phyloP scores from a whole-genome alignment of 1,140 invertebrate genomes.

The Sipha flava region DNA sequence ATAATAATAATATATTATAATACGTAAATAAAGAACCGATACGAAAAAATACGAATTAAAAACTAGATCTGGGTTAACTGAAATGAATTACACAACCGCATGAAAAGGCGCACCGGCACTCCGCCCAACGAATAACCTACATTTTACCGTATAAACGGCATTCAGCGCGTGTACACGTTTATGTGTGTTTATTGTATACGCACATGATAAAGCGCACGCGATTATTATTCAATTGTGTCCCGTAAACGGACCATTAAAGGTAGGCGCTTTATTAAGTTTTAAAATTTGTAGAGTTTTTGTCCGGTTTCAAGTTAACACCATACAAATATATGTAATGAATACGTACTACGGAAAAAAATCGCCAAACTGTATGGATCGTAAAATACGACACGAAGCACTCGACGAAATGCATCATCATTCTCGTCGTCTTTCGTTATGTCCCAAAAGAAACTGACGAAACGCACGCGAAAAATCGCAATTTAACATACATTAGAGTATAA shows the following conservation, averaged over 20 bases:
- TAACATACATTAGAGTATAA: too few relatives aligned
- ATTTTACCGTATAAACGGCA: background rate
- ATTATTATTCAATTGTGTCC: background rate
- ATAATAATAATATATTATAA: background rate
- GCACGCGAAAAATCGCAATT: too few relatives aligned
- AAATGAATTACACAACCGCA: background rate
- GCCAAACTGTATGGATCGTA: too few relatives aligned
- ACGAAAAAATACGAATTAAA: background rate
- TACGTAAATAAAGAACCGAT: background rate
- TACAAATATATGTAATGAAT: too few relatives aligned
- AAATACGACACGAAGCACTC: too few relatives aligned
- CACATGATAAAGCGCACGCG: background rate
- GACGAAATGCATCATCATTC: too few relatives aligned
- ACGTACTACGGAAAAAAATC: too few relatives aligned
- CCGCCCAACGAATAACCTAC: conserved; percentile 10
- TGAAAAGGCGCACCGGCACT: background rate
- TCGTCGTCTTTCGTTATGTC: too few relatives aligned
- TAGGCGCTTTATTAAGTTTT: too few relatives aligned
- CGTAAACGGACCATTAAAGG: background rate
- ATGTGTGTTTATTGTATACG: background rate
- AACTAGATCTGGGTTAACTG: conserved; percentile 7
- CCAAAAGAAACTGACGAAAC: too few relatives aligned
- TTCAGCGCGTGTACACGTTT: background rate
- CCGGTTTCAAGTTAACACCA: too few relatives aligned
- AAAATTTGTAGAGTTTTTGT: too few relatives aligned